Percentiles rank a stretch among this genome's conserved stretches.
These are phyloP conservation scores for Monodelphis domestica DNA, from an alignment of 2,797 vertebrate genomes.

Conservation along the genomic window DNA sequence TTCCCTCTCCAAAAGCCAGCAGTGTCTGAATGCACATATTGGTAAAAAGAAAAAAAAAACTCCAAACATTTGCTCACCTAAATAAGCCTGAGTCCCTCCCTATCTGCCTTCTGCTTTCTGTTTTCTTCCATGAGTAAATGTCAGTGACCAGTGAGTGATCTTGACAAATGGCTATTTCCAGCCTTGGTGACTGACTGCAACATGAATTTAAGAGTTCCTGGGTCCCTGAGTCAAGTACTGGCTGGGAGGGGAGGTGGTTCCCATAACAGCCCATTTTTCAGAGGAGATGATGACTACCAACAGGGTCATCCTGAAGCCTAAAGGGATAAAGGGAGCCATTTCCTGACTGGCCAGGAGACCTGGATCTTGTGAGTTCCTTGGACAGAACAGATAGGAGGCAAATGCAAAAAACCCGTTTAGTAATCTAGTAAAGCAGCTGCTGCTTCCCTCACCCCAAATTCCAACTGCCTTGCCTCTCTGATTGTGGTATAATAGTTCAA, in stretches of 20 bases:
- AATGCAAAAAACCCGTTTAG: background rate
- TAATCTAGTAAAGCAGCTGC: background rate
- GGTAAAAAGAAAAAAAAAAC: too few species aligned
- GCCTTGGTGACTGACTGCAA: background rate
- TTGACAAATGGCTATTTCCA: background rate
- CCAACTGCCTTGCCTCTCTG: background rate
- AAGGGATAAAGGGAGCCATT: background rate
- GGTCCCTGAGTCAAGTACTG: background rate
- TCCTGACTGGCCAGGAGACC: background rate
- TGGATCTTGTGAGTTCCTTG: background rate
- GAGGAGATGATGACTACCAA: background rate
- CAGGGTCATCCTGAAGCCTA: background rate
- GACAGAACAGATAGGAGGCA: background rate
- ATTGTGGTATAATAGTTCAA: background rate
- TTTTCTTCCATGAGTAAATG: background rate
- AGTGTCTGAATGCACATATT: background rate
- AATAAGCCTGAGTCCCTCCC: background rate
- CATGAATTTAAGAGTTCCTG: background rate
- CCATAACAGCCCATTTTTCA: too few species aligned
- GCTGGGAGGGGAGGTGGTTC: background rate
- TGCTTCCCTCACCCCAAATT: background rate
- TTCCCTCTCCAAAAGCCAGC: background rate
- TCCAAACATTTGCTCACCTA: background rate
- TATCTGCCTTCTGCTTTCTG: background rate
- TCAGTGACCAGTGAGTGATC: background rate